Base-by-base conservation (phyloP, 2,113 vertebrate species). In the Egretta garzetta region DNA sequence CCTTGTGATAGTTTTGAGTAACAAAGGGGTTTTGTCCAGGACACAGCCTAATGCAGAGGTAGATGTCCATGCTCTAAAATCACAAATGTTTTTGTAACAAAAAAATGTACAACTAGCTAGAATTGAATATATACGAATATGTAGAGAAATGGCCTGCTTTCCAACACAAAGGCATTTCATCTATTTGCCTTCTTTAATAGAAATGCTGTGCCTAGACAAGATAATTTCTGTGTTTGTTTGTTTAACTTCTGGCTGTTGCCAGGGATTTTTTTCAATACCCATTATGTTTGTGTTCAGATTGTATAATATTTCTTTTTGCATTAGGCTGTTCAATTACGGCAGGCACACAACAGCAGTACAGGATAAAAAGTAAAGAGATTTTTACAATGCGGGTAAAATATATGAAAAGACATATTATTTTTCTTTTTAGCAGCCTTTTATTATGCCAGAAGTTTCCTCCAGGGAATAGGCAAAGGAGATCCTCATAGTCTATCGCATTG, bases 231-330 rank as follows among this genome's bases (percentile, higher is more conserved):
- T 96, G 58, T 92, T 18, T 96, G 73, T 94, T 94, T 93, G 82
- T 91, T 97, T 85, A 95, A 82, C 63, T 90, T 85, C 68, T 89
- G 39, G 20, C 49, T 92, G 60, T 86, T 96, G 79, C 90, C 72
- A 92, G 73, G 73, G 70, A 55, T 81, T 74, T 87, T 86, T 97
- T 95, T 92, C 64, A 49, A 94, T 83, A 58, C 6, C 53, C 67
- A 91, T 88, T 92, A 68, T 91, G 62, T 92, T 91, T 95, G 47
- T 93, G 75, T 81, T 93, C 58, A 84, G 80, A 86, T 74, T 87
- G 88, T 82, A 68, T 90, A 93, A 90, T 95, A 77, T 89, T 95
- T 94, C 88, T 90, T 95, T 92, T 92, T 89, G 75, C 88, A 66
- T 89, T 84, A 85, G 68, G 58, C 72, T 83, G 59, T 92, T 94